A percentile compares a stretch with the other conserved stretches of the same genome.
Conservation (phyloP, 2,797 vertebrate species). For the Hydrolagus colliei region DNA sequence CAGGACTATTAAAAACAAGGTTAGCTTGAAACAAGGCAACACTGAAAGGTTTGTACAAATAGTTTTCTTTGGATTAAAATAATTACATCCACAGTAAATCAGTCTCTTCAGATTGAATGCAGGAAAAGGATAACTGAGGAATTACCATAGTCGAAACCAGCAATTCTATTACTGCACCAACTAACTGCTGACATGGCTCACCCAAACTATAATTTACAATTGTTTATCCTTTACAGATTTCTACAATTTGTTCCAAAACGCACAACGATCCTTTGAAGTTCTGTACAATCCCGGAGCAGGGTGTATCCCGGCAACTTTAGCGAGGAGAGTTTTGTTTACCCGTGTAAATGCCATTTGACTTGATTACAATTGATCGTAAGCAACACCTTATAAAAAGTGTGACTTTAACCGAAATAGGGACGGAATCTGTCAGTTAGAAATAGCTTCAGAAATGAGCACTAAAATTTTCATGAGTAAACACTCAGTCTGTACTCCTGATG, state of each 20-base stretch:
- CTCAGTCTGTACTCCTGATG: too few species aligned
- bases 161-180: background rate
- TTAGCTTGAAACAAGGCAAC: background rate
- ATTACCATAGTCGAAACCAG: background rate
- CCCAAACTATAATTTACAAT: slow-evolving; percentile 12
- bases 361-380: background rate
- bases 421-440: background rate
- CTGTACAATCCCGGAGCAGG: background rate
- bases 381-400: background rate
- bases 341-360: background rate
- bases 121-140: slow-evolving; percentile 17
- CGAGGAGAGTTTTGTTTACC: background rate
- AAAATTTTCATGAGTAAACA: background rate
- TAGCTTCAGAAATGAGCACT: background rate
- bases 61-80: background rate
- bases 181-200: slow-evolving; percentile 16
- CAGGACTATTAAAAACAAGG: background rate
- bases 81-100: background rate
- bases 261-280: slow-evolving; percentile 22
- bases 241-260: slow-evolving; percentile 9
- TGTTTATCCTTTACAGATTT: slow-evolving; percentile 27
- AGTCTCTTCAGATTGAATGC: background rate
- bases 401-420: background rate
- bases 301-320: background rate
- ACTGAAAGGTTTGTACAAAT: background rate